Evolutionary conservation across 2,797 vertebrate genomes (phyloP), one percentile per base, ranked within the genome.

Genomic region (Rachycentron canadum): DNA sequence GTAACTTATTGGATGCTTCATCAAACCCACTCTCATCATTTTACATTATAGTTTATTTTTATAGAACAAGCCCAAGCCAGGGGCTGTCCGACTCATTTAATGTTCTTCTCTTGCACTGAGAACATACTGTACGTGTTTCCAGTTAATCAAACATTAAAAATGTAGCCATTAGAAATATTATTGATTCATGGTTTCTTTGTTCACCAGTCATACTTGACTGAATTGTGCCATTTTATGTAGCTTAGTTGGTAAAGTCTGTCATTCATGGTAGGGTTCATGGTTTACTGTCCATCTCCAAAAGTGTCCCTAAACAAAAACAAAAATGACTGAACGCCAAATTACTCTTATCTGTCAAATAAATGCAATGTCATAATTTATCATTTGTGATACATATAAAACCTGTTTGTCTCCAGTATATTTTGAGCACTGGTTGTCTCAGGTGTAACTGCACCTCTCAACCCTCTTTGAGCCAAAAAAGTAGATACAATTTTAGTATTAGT

Each of bases 91-190:
- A 79, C 66, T 85, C 85, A 79, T 82, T 75, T 82, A 58, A 83
- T 86, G 85, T 91, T 93, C 87, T 89, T 88, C 86, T 90, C 73
- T 88, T 94, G 93, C 91, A 94, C 93, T 94, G 93, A 94, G 89
- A 80, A 85, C 86, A 88, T 84, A 85, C 66, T 93, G 91, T 94
- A 93, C 77, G 86, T 88, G 79, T 93, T 91, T 88, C 81, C 83
- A 92, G 83, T 92, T 91, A 93, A 86, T 85, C 85, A 82, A 89
- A 88, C 82, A 94, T 89, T 94, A 93, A 92, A 93, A 81, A 56
- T 89, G 80, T 93, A 92, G 83, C 72, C 76, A 52, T 82, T 85
- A 84, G 82, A 87, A 84, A 68, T 53, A 43, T 43, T 55, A 58
- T 72, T 67, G 79, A 68, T 79, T 84, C 12, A 26, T 19, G 2